Evolutionary conservation across 2,113 vertebrate genomes (phyloP).

Genomic region (Phaetusa simplex): DNA sequence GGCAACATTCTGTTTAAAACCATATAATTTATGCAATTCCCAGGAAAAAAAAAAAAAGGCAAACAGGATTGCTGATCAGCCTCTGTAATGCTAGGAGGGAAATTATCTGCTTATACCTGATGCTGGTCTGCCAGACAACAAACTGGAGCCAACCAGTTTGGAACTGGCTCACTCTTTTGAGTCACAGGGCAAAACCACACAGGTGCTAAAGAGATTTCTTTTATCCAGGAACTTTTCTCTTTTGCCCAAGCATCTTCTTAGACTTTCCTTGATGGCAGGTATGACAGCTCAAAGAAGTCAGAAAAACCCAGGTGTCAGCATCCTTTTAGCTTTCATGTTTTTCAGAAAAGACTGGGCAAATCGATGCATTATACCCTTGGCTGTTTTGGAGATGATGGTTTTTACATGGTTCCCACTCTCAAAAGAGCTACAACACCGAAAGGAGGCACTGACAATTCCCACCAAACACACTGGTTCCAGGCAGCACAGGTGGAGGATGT

Average conservation of each 20-base stretch:
- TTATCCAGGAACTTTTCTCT: neutral
- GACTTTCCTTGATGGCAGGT: neutral
- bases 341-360: neutral
- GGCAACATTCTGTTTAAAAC: neutral
- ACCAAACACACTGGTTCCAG: neutral
- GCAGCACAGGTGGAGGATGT: neutral
- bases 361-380: neutral
- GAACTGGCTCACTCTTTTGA: neutral
- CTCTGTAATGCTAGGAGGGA: neutral
- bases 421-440: neutral
- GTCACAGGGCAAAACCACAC: neutral
- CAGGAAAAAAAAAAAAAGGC: neutral
- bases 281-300: neutral
- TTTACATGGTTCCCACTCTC: neutral
- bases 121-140: neutral
- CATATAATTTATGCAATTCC: neutral
- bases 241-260: neutral
- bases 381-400: neutral
- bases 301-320: neutral
- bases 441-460: neutral
- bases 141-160: neutral
- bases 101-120: neutral
- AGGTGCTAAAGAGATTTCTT: neutral
- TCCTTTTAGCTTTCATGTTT: neutral
- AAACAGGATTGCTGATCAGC: neutral